phyloP scores from a whole-genome alignment of 1,140 invertebrate genomes.

The Drosophila pectinifera region DNA sequence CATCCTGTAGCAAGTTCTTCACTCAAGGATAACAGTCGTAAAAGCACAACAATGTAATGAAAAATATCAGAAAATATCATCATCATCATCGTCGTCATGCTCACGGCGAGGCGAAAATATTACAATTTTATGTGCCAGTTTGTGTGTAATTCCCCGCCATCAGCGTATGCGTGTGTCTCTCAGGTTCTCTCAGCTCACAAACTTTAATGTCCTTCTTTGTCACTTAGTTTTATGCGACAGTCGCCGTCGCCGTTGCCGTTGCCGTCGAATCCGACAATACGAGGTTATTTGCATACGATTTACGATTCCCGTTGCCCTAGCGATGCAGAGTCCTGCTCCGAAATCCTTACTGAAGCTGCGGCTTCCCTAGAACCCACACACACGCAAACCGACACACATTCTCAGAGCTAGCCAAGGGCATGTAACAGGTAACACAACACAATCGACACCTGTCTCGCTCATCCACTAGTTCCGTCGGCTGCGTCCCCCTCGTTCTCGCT shows the following conservation, averaged over 20 bases:
- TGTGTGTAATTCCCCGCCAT: conserved; percentile 14
- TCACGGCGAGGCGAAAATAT: conserved; percentile 40
- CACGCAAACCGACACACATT: conserved; percentile 4
- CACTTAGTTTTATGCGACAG: conserved; percentile 46
- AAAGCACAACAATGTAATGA: conserved; percentile 83
- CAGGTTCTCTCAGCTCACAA: conserved; percentile 41
- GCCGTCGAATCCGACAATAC: conserved; percentile 38
- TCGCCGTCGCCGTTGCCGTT: conserved; percentile 10
- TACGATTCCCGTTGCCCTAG: conserved; percentile 44
- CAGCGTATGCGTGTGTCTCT: conserved; percentile 18
- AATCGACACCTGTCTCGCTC: conserved; percentile 52
- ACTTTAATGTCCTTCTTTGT: conserved; percentile 65
- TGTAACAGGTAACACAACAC: conserved; percentile 74
- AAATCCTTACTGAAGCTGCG: conserved; percentile 15
- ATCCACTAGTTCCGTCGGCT: conserved; percentile 10
- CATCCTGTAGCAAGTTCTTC: conserved; percentile 83
- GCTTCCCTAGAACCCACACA: conserved; percentile 9
- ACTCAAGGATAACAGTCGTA: conserved; percentile 83
- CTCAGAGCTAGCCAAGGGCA: conserved; percentile 42
- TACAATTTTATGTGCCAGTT: conserved; percentile 39
- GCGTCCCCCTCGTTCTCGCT: conserved; percentile 1
- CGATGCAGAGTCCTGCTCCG: conserved; percentile 30
- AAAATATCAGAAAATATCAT: conserved; percentile 83
- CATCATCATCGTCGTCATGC: conserved; percentile 56
- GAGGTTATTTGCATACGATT: conserved; percentile 66